Base-by-base conservation (phyloP, 2,113 vertebrate genomes). In the Suncus etruscus region DNA sequence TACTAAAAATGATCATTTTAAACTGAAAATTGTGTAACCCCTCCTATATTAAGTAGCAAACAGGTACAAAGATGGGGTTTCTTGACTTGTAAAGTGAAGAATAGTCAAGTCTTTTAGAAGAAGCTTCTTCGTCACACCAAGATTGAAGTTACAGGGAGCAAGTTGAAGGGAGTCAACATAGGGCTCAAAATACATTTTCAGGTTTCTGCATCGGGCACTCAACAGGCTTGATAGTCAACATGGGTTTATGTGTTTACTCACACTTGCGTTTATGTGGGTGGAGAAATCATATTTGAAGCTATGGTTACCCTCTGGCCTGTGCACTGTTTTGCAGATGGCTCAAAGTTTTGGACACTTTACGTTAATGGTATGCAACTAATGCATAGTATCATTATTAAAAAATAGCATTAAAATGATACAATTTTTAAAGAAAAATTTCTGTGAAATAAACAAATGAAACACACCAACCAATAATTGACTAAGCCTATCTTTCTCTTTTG, bases 131-230 rank as follows among this genome's bases (percentile, higher is more conserved):
- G 27, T 79, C 45, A 31, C 22, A 2, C 12, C 5, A 45, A 68
- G 8, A 24, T n/a, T 50, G n/a, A 48, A n/a, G 50, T 11, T 31
- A 6, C 15, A 8, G 31, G 25, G 51, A 69, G 74, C 31, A 25
- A 0, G 8, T 15, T 6, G 16, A 29, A 22, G 14, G n/a, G 45
- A 47, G 45, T 0, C 11, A 20, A 1, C 14, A 2, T 8, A 45
- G 25, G 29, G 10, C 61, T 25, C 50, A 45, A 29, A 45, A 58
- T 14, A 16, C 1, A 2, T 31, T 27, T 24, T 25, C 31, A 10
- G 68, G 39, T 58, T 82, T 58, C n/a, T 24, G 3, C 32, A 16
- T 1, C 39, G 22, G 8, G 16, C 14, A n/a, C 4, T 84, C 32
- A 48, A 6, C 54, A 61, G 58, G 18, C 39, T 39, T 47, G 63